Evolutionary conservation across 2,888 invertebrate genomes (phyloP).

Genomic region (Nemurella pictetii): DNA sequence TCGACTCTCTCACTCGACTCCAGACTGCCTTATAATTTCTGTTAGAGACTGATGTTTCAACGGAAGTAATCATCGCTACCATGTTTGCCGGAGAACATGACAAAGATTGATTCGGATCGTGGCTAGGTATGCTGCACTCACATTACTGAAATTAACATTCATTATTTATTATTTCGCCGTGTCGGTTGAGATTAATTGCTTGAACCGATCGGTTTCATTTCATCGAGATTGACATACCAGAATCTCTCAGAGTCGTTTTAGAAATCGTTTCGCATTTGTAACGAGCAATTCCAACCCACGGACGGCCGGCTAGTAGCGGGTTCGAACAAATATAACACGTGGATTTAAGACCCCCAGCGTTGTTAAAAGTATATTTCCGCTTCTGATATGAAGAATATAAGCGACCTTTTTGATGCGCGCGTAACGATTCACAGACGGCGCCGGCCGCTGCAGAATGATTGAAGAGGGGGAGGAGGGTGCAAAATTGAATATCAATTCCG

Average conservation of each 20-base stretch:
- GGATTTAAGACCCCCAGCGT: not conserved
- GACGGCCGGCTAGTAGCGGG: not conserved
- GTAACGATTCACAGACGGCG: constrained; percentile 28
- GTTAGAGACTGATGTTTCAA: not conserved
- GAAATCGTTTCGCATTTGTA: no score
- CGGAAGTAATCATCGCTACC: not conserved
- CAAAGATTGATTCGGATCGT: not conserved
- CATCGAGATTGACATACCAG: no score
- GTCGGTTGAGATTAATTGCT: not conserved
- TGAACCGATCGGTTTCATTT: not conserved
- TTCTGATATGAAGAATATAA: not conserved
- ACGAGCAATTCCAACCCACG: no score
- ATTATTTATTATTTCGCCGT: not conserved
- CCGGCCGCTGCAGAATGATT: not conserved
- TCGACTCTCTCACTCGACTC: not conserved
- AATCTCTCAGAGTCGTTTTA: no score
- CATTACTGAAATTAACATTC: not conserved
- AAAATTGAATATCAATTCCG: constrained; percentile 31
- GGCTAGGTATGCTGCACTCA: not conserved
- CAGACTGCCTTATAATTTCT: not conserved
- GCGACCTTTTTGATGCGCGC: not conserved
- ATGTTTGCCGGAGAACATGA: not conserved
- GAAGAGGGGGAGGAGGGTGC: constrained; percentile 25
- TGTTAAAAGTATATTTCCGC: not conserved
- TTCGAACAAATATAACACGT: not conserved